Evolutionary conservation across 2,888 invertebrate genomes (phyloP), one percentile per base, ranked within the genome.

Genomic region (Biston betularia): DNA sequence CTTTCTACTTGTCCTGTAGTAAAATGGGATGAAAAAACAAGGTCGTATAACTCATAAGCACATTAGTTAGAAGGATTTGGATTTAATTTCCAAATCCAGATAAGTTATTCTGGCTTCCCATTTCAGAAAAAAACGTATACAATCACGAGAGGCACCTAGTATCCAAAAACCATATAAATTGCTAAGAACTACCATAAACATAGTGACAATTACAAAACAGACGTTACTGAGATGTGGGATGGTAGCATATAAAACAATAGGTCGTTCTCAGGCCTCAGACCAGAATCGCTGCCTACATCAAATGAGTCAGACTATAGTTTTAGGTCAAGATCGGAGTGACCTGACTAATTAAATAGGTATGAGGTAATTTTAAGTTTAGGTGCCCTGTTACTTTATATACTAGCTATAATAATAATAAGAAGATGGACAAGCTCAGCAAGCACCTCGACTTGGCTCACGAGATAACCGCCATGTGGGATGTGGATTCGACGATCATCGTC

Each of bases 301-400:
- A 54, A 67, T 71, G 65, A 61, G 69, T 69, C 69, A 68, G 61
- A 66, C 67, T 56, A 59, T 24, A 40, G 61, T 72, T 75, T 69
- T 58, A 73, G 75, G 76, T 77, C 78, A 78, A 76, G 77, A 69
- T 12, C 58, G 40, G 15, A 42, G 10, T 56, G 53, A 40, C 58
- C 54, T 42, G 14, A 12, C 9, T 49, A 35, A 57, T 60, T 10
- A 57, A 58, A 46, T 55, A n/a, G 9, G 42, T 53, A 40, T 48
- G 5, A 44, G 38, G 38, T 9, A 34, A 24, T 24, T 24, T 24
- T 24, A 24, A 24, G 24, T 24, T 24, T 24, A 3, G 24, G 24
- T 24, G 24, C 24, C 24, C 24, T 24, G 24, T 24, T 24, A n/a
- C n/a, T n/a, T n/a, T n/a, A n/a, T n/a, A n/a, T n/a, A n/a, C n/a